Conservation (phyloP, 2,113 vertebrate species). For the Tautogolabrus adspersus region DNA sequence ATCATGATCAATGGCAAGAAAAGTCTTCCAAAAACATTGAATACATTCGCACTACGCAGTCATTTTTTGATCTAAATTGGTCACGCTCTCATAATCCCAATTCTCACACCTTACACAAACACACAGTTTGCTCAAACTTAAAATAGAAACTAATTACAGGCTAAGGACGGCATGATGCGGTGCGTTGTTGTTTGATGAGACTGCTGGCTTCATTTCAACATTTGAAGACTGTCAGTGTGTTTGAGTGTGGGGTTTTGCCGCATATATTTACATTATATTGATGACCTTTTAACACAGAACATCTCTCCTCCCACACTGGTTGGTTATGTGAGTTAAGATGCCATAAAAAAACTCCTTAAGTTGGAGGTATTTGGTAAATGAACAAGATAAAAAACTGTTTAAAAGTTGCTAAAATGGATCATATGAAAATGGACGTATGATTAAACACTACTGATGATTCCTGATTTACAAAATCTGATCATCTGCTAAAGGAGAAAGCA, state of each 20-base stretch:
- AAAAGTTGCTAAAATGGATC: too few relatives aligned
- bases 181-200: not conserved
- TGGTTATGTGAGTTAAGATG: not conserved
- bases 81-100: not conserved
- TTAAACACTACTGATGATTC: too few relatives aligned
- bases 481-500: not conserved
- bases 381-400: too few relatives aligned
- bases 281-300: slow-evolving; percentile 53
- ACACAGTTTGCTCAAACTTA: not conserved
- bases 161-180: not conserved
- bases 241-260: slow-evolving; percentile 2
- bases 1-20: not conserved
- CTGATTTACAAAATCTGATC: too few relatives aligned
- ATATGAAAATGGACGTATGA: too few relatives aligned
- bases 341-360: too few relatives aligned
- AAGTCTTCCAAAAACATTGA: not conserved
- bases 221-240: not conserved
- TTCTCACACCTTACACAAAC: not conserved
- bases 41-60: not conserved
- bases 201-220: slow-evolving; percentile 19
- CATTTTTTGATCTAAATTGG: not conserved
- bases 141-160: not conserved
- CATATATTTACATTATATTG: slow-evolving; percentile 62
- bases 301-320: slow-evolving; percentile 7
- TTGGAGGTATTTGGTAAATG: too few relatives aligned